Evolutionary conservation across 2,113 vertebrate genomes (phyloP).

Genomic region (Melanotaenia duboulayi): DNA sequence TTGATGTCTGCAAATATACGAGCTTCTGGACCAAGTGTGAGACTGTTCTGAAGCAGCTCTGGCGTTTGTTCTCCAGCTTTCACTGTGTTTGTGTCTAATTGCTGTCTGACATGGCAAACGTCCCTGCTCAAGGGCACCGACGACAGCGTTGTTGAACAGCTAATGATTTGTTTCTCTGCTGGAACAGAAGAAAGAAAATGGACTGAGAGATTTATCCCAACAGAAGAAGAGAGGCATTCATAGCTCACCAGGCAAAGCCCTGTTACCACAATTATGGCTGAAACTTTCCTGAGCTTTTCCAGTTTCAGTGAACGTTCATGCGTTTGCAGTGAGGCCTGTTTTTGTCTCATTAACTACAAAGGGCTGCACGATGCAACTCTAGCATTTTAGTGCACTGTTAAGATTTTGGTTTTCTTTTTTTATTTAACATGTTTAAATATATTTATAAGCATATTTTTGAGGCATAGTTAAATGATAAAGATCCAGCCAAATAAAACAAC

Average conservation of each 20-base stretch:
- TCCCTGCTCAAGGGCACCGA: constrained; percentile 49
- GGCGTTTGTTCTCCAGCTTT: constrained; percentile 36
- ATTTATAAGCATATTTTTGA: no score
- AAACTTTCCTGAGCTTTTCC: background rate
- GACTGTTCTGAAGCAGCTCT: constrained; percentile 10
- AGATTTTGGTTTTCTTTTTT: no score
- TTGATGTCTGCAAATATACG: constrained; percentile 31
- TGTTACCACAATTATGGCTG: constrained; percentile 36
- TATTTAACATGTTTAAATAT: no score
- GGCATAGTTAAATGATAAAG: no score
- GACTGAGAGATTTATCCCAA: constrained; percentile 18
- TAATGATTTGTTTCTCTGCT: constrained; percentile 60
- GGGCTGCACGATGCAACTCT: constrained; percentile 14
- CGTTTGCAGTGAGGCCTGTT: constrained; percentile 1
- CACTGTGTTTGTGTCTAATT: constrained; percentile 56
- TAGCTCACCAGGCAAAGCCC: constrained; percentile 2
- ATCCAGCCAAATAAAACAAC: no score
- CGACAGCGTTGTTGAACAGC: constrained; percentile 37
- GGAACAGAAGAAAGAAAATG: constrained; percentile 13
- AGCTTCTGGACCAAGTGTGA: constrained; percentile 18
- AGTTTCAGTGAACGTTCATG: constrained; percentile 5
- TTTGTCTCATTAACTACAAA: constrained; percentile 41
- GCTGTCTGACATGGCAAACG: constrained; percentile 43
- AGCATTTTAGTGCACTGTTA: no score
- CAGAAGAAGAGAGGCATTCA: constrained; percentile 16